A percentile compares a stretch with the other conserved stretches of the same genome.
These are phyloP conservation scores for Acridotheres tristis DNA, from an alignment of 2,797 vertebrate genomes.

Conservation along the genomic window DNA sequence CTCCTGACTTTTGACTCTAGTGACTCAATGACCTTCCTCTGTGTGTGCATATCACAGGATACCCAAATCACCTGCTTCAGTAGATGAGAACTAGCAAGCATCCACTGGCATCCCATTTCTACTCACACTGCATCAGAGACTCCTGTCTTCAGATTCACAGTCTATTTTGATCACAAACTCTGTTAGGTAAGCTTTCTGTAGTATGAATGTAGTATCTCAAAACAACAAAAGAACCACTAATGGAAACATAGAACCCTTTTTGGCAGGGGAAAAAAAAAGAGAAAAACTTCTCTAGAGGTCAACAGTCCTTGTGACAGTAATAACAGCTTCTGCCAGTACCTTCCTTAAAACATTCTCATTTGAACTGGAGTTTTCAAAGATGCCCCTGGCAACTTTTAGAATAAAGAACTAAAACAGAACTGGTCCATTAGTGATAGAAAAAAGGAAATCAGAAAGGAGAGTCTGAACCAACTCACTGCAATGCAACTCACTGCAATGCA, in stretches of 20 bases:
- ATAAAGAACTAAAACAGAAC: neutral
- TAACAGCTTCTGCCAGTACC: neutral
- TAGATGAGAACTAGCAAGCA: neutral
- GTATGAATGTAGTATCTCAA: neutral
- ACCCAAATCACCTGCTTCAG: neutral
- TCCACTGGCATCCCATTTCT: neutral
- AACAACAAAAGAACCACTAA: neutral
- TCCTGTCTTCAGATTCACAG: neutral
- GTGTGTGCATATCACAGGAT: rapidly evolving
- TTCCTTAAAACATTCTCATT: neutral
- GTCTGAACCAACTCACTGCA: neutral
- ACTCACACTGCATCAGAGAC: neutral
- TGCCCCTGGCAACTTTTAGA: neutral
- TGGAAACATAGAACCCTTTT: neutral
- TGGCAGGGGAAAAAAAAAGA: rapidly evolving
- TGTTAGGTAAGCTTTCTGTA: neutral
- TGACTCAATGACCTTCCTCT: neutral
- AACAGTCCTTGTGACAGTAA: neutral
- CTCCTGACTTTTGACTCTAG: neutral
- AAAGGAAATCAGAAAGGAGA: neutral
- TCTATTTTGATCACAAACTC: neutral
- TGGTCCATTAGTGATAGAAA: neutral
- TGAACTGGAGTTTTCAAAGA: neutral
- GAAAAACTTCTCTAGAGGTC: neutral
- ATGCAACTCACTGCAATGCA: neutral